These are phyloP conservation scores for Halcyon chelicuti DNA, from an alignment of 2,797 vertebrate genomes.

Conservation along the genomic window DNA sequence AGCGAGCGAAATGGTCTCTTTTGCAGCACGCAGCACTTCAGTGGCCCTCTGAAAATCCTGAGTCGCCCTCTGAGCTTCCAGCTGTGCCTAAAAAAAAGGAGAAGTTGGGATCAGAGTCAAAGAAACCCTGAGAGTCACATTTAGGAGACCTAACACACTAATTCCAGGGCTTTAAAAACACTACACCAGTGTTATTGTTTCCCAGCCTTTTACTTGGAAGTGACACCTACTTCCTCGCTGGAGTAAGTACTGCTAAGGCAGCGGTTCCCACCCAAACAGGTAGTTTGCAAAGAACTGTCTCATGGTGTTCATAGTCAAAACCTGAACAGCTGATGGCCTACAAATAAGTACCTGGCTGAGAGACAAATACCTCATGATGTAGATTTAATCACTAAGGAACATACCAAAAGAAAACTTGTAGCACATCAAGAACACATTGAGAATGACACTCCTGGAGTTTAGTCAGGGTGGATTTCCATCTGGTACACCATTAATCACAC, in stretches of 20 bases:
- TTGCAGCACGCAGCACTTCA: constrained; percentile 92
- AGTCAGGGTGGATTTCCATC: not conserved
- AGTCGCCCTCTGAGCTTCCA: constrained; percentile 94
- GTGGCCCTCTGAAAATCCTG: constrained; percentile 97
- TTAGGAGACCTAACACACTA: not conserved
- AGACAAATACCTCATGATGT: not conserved
- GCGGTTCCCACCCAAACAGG: not conserved
- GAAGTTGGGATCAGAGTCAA: not conserved
- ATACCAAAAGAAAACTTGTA: not conserved
- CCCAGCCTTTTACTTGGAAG: not conserved
- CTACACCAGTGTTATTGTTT: accelerated
- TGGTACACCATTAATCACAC: not conserved
- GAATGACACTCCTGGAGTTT: not conserved
- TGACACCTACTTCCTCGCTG: not conserved
- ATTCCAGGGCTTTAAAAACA: not conserved
- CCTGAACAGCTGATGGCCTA: not conserved
- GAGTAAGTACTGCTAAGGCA: not conserved
- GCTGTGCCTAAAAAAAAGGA: constrained; percentile 84
- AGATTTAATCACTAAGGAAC: not conserved
- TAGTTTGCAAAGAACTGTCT: not conserved
- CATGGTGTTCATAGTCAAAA: not conserved
- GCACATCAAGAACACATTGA: not conserved
- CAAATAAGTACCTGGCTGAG: not conserved
- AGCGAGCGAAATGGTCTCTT: constrained; percentile 94
- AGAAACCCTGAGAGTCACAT: accelerated